Base-by-base conservation (phyloP, 2,113 vertebrate species). In the Casuarius casuarius region DNA sequence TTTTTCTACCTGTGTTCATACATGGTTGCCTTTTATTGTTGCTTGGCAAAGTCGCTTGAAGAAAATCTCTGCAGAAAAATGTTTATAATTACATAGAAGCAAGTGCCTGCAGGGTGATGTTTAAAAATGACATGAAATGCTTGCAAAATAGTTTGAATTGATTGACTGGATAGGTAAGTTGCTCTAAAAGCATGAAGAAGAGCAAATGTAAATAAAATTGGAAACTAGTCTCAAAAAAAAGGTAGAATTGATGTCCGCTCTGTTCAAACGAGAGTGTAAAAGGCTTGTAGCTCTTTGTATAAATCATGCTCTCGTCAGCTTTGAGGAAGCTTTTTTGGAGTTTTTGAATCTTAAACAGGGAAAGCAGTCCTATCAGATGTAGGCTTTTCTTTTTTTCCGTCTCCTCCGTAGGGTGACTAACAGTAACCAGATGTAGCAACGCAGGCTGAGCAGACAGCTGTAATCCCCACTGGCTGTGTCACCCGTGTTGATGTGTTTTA, bases 31-130 rank as follows among this genome's bases (percentile, higher is more conserved):
- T 59, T 92, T 97, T 92, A 89, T 94, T 71, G 82, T 92, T 96
- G 91, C 94, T 94, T 96, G 94, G 92, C 72, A 94, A 97, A 95
- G 81, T 46, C 72, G 85, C 89, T 92, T 96, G 94, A 95, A 81
- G 71, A 86, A 97, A 96, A 92, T 86, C 59, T 85, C 93, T 85
- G 84, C 72, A 95, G 91, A 92, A 94, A 90, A 97, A 85, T 91
- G 23, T 91, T 94, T 87, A 78, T 96, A 96, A 96, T 93, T 96
- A 77, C 54, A 48, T 48, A 88, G 87, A 91, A 91, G 87, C 84
- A 85, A 94, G 70, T 89, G 87, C 89, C 89, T 90, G 92, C 2
- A 0, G 84, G 54, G 65, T 73, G 76, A 86, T 77, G 63, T 82
- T 94, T 92, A 87, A 82, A 95, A 95, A 91, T 94, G 3, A 42